These are phyloP conservation scores for Trichomycterus rosablanca DNA, from an alignment of 2,113 vertebrate genomes.

Conservation along the genomic window DNA sequence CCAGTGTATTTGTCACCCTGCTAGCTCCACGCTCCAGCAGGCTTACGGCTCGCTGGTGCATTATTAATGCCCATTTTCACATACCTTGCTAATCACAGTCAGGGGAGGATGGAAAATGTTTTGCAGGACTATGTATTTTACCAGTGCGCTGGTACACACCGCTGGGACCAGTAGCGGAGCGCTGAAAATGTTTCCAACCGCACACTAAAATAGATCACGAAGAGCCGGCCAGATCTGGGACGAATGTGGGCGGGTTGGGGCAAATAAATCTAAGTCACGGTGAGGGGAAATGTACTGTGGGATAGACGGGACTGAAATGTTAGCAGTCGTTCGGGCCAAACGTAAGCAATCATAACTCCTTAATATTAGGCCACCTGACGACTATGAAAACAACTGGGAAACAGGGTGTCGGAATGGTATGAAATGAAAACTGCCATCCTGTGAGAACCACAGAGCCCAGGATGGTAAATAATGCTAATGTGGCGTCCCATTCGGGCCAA, in stretches of 20 bases:
- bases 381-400: too few species aligned
- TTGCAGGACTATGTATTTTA: constrained; percentile 39
- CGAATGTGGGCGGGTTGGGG: constrained; percentile 14
- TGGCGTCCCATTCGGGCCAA: too few species aligned
- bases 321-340: too few species aligned
- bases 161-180: constrained; percentile 14
- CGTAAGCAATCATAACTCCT: too few species aligned
- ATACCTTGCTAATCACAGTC: constrained; percentile 42
- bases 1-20: constrained; percentile 28
- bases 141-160: constrained; percentile 25
- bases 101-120: constrained; percentile 38
- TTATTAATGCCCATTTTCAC: constrained; percentile 44
- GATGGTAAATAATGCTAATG: too few species aligned
- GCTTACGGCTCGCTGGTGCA: constrained; percentile 38
- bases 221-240: constrained; percentile 15
- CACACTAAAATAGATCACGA: constrained; percentile 10
- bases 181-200: constrained; percentile 27
- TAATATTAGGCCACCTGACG: too few species aligned
- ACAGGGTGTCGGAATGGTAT: too few species aligned
- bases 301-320: neutral
- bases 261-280: constrained; percentile 1
- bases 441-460: too few species aligned
- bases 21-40: constrained; percentile 17
- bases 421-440: too few species aligned
- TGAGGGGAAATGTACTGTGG: neutral